Base-by-base conservation (phyloP, 2,113 vertebrate genomes). In the Oreochromis niloticus region DNA sequence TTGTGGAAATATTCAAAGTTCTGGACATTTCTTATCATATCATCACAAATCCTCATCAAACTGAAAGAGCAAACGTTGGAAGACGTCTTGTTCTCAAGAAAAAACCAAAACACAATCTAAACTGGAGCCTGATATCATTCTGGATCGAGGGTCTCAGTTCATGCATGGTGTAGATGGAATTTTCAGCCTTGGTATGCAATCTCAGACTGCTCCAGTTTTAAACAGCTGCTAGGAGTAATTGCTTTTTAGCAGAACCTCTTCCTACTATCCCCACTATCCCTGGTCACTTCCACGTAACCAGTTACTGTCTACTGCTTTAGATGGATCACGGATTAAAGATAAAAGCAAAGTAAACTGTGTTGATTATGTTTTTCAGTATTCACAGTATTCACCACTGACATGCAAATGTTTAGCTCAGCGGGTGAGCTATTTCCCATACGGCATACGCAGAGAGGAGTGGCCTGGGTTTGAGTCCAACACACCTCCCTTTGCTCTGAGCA, bases 211-310 rank as follows among this genome's bases (percentile, higher is more conserved):
- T 27, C 22, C 9, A 46, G 22, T 10, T 73, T 73, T 73, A 27
- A 48, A 73, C 5, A 46, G 22, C 22, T 46, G 68, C 13, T 27
- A n/a, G n/a, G 36, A 43, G 12, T 43, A 24, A 43, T 9, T 43
- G 66, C 22, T 71, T 71, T 73, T 46, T 43, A 73, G 34, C 68
- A 73, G 39, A 46, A 46, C 22, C 39, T 43, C 39, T 16, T 71
- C n/a, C 66, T 43, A 9, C n/a, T 43, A 43, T 24, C n/a, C 39
- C 66, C 7, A 41, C 39, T 24, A 24, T 71, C 63, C 66, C n/a
- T 27, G 6, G 0, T 71, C 13, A 46, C 39, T 46, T 43, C 13
- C 39, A 46, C 7, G 0, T 46, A 73, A 46, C 0, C n/a, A 73
- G 22, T 16, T 73, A 16, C 66, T 46, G 12, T 9, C 66, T 71